Conservation (phyloP, 2,888 invertebrate species). For the Therioaphis trifolii region DNA sequence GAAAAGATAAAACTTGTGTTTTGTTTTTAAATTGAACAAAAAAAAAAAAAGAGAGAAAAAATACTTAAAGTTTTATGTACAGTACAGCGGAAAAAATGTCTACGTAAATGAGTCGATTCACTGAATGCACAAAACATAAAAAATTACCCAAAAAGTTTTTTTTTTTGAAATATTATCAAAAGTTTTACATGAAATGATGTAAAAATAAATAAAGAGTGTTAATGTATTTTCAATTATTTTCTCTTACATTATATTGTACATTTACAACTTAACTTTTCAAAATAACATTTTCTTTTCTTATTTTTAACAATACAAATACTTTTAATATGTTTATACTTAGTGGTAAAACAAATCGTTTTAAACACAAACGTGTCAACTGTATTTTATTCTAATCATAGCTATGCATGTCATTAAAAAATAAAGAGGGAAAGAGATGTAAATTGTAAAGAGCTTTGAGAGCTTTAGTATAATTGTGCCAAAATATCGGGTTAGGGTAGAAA, state of each 20-base stretch:
- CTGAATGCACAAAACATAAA: not conserved
- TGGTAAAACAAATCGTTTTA: not conserved
- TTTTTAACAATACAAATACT: too few species aligned
- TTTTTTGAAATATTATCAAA: too few species aligned
- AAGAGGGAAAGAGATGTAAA: not conserved
- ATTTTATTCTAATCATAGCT: not conserved
- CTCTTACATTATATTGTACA: too few species aligned
- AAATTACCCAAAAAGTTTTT: not conserved
- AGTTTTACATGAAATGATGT: too few species aligned
- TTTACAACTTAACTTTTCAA: too few species aligned
- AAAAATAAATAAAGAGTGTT: too few species aligned
- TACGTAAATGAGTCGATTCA: not conserved
- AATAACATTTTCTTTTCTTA: too few species aligned
- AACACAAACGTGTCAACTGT: not conserved
- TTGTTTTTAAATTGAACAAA: too few species aligned
- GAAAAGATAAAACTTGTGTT: too few species aligned
- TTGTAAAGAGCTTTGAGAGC: conserved; percentile 11
- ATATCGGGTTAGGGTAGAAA: not conserved
- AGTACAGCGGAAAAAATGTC: not conserved
- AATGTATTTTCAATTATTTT: too few species aligned
- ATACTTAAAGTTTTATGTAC: not conserved
- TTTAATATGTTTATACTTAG: too few species aligned
- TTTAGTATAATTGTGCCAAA: conserved; percentile 38
- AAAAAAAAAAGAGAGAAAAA: not conserved
- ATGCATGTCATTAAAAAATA: too few species aligned